phyloP scores from a whole-genome alignment of 2,113 vertebrate species.

The Reinhardtius hippoglossoides region DNA sequence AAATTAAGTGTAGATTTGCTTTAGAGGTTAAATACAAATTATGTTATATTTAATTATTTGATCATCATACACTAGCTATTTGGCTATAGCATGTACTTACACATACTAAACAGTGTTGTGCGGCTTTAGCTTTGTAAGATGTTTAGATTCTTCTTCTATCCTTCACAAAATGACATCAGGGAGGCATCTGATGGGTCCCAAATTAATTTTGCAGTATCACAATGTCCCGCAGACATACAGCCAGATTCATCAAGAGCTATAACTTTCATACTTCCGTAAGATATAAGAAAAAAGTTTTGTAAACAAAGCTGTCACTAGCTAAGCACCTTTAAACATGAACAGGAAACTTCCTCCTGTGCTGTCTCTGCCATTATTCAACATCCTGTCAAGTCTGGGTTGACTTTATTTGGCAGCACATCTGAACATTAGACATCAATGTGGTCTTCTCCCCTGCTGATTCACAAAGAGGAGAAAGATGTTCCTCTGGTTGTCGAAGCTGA shows the following conservation, averaged over 20 bases:
- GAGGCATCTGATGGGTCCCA: too few species aligned
- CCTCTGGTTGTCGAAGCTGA: slow-evolving; percentile 20
- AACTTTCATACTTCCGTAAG: not conserved
- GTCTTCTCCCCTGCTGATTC: slow-evolving; percentile 35
- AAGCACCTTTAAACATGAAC: not conserved
- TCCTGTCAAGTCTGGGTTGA: not conserved
- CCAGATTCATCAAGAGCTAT: too few species aligned
- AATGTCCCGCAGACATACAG: too few species aligned
- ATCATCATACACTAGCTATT: not conserved
- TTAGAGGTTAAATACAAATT: not conserved
- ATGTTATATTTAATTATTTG: not conserved
- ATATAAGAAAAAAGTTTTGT: not conserved
- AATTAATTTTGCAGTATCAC: too few species aligned
- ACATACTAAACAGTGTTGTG: too few species aligned
- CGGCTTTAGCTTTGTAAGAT: too few species aligned
- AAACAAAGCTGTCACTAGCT: not conserved
- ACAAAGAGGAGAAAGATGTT: slow-evolving; percentile 1
- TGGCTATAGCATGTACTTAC: not conserved
- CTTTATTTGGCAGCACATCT: slow-evolving; percentile 8
- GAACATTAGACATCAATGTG: slow-evolving; percentile 14
- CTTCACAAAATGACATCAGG: too few species aligned
- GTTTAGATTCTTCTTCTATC: too few species aligned
- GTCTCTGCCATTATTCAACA: slow-evolving; percentile 13
- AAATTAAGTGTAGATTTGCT: not conserved
- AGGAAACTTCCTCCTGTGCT: not conserved